phyloP scores from a whole-genome alignment of 1,140 invertebrate species.

The Chrysopa pallens region DNA sequence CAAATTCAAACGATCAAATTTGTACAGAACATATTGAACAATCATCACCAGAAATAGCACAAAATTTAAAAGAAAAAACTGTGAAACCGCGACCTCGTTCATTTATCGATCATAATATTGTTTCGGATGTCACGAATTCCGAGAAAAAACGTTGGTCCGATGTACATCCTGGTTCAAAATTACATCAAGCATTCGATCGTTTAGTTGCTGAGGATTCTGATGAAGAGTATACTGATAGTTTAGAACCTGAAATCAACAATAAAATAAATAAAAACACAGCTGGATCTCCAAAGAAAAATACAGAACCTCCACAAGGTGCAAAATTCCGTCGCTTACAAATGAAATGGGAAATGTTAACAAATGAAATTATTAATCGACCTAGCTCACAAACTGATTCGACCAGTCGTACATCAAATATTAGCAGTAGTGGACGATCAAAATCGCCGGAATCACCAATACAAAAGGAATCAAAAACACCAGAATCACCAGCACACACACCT shows the following conservation, averaged over 20 bases:
- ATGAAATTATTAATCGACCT: conserved; percentile 24
- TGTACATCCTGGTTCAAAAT: conserved; percentile 45
- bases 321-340: conserved; percentile 60
- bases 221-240: conserved; percentile 54
- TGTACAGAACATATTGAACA: conserved; percentile 25
- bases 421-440: conserved; percentile 20
- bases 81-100: conserved; percentile 45
- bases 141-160: conserved; percentile 55
- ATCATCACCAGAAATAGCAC: conserved; percentile 29
- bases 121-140: conserved; percentile 32
- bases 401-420: conserved; percentile 24
- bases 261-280: conserved; percentile 14
- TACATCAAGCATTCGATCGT: conserved; percentile 51
- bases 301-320: conserved; percentile 23
- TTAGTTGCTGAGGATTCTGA: conserved; percentile 44
- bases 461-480: conserved; percentile 2
- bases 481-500: conserved; percentile 23
- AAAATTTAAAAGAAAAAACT: conserved; percentile 19
- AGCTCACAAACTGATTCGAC: conserved; percentile 13
- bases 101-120: conserved; percentile 37
- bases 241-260: conserved; percentile 34
- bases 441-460: conserved; percentile 11
- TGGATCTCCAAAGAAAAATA: conserved; percentile 7
- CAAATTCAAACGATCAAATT: conserved; percentile 24
- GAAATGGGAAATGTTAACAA: conserved; percentile 64